Conservation (phyloP, 2,888 invertebrate genomes). For the Brachylomia viminalis region DNA sequence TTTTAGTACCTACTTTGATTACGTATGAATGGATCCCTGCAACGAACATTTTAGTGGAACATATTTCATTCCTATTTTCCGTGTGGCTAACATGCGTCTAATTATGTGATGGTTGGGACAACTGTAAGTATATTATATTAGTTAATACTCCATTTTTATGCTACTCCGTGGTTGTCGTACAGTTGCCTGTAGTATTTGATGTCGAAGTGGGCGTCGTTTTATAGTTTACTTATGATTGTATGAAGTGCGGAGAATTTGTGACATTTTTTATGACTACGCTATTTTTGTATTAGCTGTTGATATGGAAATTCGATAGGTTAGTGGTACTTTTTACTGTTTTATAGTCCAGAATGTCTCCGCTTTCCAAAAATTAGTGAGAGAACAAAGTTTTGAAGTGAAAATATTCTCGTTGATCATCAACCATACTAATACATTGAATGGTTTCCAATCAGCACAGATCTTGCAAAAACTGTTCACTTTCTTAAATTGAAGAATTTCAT, state of each 20-base stretch:
- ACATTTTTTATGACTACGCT: slow-evolving; percentile 42
- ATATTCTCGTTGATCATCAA: not conserved
- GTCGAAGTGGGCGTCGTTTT: slow-evolving; percentile 49
- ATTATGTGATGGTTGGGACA: not conserved
- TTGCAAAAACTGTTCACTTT: not conserved
- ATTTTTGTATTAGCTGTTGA: slow-evolving; percentile 28
- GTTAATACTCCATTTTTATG: slow-evolving; percentile 23
- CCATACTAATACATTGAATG: not conserved
- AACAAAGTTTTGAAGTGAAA: not conserved
- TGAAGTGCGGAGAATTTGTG: slow-evolving; percentile 33
- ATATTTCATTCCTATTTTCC: not conserved
- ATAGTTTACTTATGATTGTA: slow-evolving; percentile 46
- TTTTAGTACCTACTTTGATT: not conserved
- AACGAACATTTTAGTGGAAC: not conserved
- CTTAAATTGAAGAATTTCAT: not conserved
- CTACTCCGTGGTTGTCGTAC: not conserved
- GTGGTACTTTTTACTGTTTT: slow-evolving; percentile 36
- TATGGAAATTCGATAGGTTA: slow-evolving; percentile 15
- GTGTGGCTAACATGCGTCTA: too few relatives aligned
- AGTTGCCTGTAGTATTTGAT: slow-evolving; percentile 9
- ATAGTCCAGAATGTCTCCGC: slow-evolving; percentile 14
- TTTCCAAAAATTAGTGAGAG: not conserved
- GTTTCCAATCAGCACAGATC: not conserved
- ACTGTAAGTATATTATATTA: too few relatives aligned
- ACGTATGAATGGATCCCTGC: not conserved